These are phyloP conservation scores for Aromia moschata DNA, from an alignment of 2,888 invertebrate genomes.

Conservation along the genomic window DNA sequence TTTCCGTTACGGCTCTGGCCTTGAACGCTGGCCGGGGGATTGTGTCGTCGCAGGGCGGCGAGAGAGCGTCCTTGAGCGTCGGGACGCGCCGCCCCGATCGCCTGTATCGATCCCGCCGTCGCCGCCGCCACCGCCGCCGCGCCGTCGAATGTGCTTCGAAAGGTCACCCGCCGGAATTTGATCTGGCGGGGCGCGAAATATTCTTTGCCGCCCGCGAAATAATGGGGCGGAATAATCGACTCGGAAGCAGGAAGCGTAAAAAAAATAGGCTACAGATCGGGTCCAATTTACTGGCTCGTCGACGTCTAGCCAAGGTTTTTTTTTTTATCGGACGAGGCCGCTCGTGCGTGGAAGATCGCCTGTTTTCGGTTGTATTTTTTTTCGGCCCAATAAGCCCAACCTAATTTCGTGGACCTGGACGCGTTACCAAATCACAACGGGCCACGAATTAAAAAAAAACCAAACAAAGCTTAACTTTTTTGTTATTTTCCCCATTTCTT, in stretches of 20 bases:
- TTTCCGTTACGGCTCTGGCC: conserved; percentile 36
- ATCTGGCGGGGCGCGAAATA: conserved; percentile 8
- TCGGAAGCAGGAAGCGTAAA: not conserved
- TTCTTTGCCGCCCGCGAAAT: not conserved
- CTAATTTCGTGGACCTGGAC: not conserved
- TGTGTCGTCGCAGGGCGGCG: conserved; percentile 44
- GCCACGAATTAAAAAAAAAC: no score
- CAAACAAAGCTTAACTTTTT: no score
- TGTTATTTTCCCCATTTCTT: no score
- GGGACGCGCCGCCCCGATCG: conserved; percentile 42
- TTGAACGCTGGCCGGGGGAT: conserved; percentile 40
- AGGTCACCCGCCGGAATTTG: conserved; percentile 21
- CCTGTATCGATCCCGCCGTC: conserved; percentile 25
- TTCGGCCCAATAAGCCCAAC: not conserved
- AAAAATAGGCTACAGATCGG: not conserved
- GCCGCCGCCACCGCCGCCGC: no score
- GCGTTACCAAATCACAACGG: no score
- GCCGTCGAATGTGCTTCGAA: conserved; percentile 22
- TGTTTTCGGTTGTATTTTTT: no score
- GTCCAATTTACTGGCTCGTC: not conserved
- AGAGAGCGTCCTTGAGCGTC: conserved; percentile 42
- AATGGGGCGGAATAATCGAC: conserved; percentile 5
- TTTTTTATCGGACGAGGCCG: not conserved
- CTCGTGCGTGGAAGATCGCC: no score
- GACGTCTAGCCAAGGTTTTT: not conserved